phyloP scores from a whole-genome alignment of 1,140 invertebrate genomes.

The Leptinotarsa texana region DNA sequence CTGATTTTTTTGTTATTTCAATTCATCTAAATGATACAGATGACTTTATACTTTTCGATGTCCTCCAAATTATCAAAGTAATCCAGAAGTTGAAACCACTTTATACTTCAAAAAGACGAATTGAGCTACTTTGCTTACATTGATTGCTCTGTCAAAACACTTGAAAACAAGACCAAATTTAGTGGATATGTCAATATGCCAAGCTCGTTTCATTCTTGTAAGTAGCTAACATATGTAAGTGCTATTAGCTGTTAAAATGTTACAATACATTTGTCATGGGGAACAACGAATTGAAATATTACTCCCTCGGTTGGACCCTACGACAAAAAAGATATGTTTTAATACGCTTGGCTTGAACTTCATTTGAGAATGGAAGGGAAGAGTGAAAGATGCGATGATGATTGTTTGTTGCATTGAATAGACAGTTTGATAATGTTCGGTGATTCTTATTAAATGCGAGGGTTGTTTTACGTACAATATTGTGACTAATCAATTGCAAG shows the following conservation, averaged over 20 bases:
- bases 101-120: too few relatives aligned
- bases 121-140: too few relatives aligned
- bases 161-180: background rate
- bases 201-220: slow-evolving; percentile 7
- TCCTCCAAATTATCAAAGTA: too few relatives aligned
- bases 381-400: background rate
- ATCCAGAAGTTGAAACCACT: too few relatives aligned
- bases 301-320: slow-evolving; percentile 12
- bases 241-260: slow-evolving; percentile 30
- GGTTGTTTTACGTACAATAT: too few relatives aligned
- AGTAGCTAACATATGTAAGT: slow-evolving; percentile 29
- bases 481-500: too few relatives aligned
- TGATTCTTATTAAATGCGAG: too few relatives aligned
- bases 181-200: background rate
- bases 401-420: background rate
- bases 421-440: background rate
- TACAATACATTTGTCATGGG: slow-evolving; percentile 32
- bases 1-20: too few relatives aligned
- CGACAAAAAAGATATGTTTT: slow-evolving; percentile 13
- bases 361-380: background rate
- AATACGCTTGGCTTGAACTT: slow-evolving; percentile 18
- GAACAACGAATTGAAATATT: slow-evolving; percentile 31
- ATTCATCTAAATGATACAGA: too few relatives aligned
- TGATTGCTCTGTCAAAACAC: background rate
- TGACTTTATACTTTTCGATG: too few relatives aligned